Base-by-base conservation (phyloP, 2,113 vertebrate genomes). In the Poicephalus meyeri region DNA sequence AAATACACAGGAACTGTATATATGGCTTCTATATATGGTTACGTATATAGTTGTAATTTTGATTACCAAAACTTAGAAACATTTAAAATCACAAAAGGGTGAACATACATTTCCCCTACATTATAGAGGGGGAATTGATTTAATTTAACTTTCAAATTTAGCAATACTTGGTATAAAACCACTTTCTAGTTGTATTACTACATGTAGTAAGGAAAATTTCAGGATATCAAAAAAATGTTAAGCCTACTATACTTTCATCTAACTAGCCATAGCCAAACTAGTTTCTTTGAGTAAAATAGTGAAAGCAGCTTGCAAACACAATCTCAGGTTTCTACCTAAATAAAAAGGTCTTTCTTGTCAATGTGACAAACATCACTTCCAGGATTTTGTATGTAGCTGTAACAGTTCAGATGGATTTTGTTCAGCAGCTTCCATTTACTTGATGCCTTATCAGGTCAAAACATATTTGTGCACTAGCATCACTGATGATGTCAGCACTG, bases 381-480 rank as follows among this genome's bases (percentile, higher is more conserved):
- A 73, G 50, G 64, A 86, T 79, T 92, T 47, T 37, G 13, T 68
- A 64, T 50, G 72, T 66, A 89, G 74, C 33, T 78, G 28, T 56
- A 92, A 85, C 24, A 2, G 10, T 87, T 91, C 29, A 76, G 68
- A 84, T 52, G n/a, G 37, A 72, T 91, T 84, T 42, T 89, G 88
- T 89, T 95, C 82, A 95, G 70, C 60, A 93, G 88, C 68, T 89
- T 94, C 70, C 55, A 89, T 89, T 88, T 89, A 96, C 35, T 92
- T 72, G 52, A 65, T 94, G 86, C 76, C 86, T 97, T 93, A 95
- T 95, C 95, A 89, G 91, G 91, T 94, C 93, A 94, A 94, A 93
- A 94, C 95, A 87, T 95, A 91, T 94, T 93, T 95, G 79, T 95
- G 86, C 78, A 91, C 86, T 61, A 72, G 79, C 93, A 96, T 94